Evolutionary conservation across 1,140 invertebrate genomes (phyloP), one percentile per base, ranked within the genome.

Genomic region (Heliothis virescens): DNA sequence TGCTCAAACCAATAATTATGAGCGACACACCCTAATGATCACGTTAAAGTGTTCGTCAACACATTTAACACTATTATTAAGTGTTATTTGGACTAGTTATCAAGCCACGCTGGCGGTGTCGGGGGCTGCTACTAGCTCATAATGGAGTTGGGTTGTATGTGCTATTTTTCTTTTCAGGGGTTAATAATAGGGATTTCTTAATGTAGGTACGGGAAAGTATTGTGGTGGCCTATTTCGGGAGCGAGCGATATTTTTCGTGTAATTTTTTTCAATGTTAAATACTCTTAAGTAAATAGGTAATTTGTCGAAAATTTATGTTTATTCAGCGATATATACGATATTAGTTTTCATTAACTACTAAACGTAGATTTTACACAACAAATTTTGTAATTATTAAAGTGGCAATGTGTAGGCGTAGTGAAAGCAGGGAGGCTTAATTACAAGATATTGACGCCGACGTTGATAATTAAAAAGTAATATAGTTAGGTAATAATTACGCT

Each of bases 41-140:
- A 71, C 48, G 57, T 62, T 50, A 62, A 62, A 52, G 41, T 60
- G 55, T 62, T 26, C 41, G 55, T 50, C 16, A 60, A 62, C 55
- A 50, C 34, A 26, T 62, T 75, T 75, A 57, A 62, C 41, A 62
- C 55, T 60, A 50, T 75, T 75, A 71, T 75, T 75, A 75, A 75
- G 55, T n/a, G 57, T 50, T 75, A 62, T 75, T 75, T 75, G 57
- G 55, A 50, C 16, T 71, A 71, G 55, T 75, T 75, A 75, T 75
- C 72, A 75, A 50, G 16, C 34, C 47, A 60, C 55, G 55, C 72
- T 52, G 57, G 72, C 72, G 41, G 41, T 3, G 57, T 47, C 47
- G 57, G 18, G 41, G 57, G 57, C 57, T 11, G 69, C 50, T 10
- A 13, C 76, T 79, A 69, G 34, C 18, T 55, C 47, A 57, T 71